Evolutionary conservation across 2,888 invertebrate genomes (phyloP), one percentile per base, ranked within the genome.

Genomic region (Beris morrisii): DNA sequence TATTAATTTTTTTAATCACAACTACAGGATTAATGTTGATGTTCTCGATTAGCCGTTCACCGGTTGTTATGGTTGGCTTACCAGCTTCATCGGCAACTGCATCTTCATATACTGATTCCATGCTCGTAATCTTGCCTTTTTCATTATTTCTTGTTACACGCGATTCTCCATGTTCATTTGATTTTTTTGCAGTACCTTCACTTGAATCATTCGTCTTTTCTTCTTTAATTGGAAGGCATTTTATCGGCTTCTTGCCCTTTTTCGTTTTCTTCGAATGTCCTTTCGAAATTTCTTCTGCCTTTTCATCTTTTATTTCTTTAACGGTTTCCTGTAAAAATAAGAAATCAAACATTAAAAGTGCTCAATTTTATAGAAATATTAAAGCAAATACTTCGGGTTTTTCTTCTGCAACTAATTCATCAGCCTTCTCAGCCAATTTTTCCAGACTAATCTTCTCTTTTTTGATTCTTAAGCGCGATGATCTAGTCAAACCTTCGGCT

Each of bases 91-190:
- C 68, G 3, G 67, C 73, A 13, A 80, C 69, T 0, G 83, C 83
- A 74, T 83, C 83, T 71, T 82, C 82, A 68, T 82, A 83, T 7
- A 81, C 74, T 4, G 82, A 81, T 1, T 72, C 72, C 13, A 72
- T 59, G 12, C 74, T 73, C 43, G 11, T 65, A 44, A 38, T 22
- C 61, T 50, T 65, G 32, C 13, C 9, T 11, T 56, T 50, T 6
- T 32, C 56, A 38, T 56, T 61, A 22, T 38, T 61, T 22, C 30
- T n/a, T 48, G 15, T 59, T 48, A n/a, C 48, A 7, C 11, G 48
- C 13, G 6, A 6, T 48, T 48, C 48, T 7, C 15, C 15, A 48
- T 28, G 28, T 70, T 67, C 9, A 64, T 55, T 0, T 45, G 69
- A 1, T 46, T 64, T 67, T 70, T 38, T 48, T 22, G 22, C 22